phyloP scores from a whole-genome alignment of 2,888 invertebrate genomes.

The Aricia artaxerxes region DNA sequence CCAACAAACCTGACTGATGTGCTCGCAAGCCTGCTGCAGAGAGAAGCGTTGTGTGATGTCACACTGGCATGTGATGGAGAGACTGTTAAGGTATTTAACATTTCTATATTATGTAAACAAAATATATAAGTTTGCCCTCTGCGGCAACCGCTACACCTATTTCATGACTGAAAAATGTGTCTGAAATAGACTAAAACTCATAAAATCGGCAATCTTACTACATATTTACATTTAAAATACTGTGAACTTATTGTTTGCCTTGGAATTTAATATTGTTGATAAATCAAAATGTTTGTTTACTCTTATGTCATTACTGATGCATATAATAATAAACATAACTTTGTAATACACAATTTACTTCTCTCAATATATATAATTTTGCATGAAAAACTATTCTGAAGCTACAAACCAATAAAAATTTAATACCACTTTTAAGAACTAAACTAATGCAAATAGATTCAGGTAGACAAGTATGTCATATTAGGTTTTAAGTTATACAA shows the following conservation, averaged over 20 bases:
- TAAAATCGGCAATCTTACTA: not conserved
- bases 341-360: constrained; percentile 40
- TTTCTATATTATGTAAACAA: constrained; percentile 17
- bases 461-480: constrained; percentile 61
- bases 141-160: not conserved
- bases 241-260: not conserved
- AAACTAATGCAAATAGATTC: constrained; percentile 51
- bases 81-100: constrained; percentile 85
- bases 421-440: not conserved
- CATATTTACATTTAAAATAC: not conserved
- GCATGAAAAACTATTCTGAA: not conserved
- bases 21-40: constrained; percentile 90
- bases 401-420: not conserved
- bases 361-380: not conserved
- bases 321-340: constrained; percentile 71
- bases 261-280: constrained; percentile 22
- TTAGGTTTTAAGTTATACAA: constrained; percentile 63
- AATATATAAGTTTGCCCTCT: not conserved
- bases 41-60: constrained; percentile 95
- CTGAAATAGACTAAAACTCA: not conserved
- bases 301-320: constrained; percentile 65
- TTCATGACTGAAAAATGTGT: constrained; percentile 7
- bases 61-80: constrained; percentile 95
- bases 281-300: constrained; percentile 49
- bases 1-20: constrained; percentile 95